Conservation (phyloP, 1,140 invertebrate species). For the Bilobella aurantiaca region DNA sequence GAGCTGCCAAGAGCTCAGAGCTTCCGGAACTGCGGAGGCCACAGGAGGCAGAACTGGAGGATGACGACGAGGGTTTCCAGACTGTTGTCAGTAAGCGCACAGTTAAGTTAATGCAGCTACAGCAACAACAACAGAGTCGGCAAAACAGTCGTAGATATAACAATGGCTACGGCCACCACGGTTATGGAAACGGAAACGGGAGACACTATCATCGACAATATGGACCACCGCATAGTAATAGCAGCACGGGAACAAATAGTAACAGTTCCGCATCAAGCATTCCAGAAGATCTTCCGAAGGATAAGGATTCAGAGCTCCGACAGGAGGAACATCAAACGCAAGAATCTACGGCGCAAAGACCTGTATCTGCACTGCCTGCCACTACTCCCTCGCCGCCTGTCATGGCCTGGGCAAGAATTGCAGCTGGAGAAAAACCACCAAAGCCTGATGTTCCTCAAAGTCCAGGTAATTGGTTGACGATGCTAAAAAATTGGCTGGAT, state of each 20-base stretch:
- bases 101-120: background rate
- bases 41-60: background rate
- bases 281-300: conserved; percentile 1
- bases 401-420: background rate
- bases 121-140: background rate
- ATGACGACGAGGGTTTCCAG: background rate
- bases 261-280: conserved; percentile 4
- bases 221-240: conserved; percentile 5
- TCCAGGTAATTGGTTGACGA: background rate
- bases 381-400: background rate
- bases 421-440: conserved; percentile 2
- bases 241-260: background rate
- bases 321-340: background rate
- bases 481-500: no score
- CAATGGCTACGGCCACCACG: background rate
- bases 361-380: background rate
- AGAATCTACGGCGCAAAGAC: background rate
- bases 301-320: background rate
- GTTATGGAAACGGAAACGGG: background rate
- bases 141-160: background rate
- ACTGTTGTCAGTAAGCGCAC: conserved; percentile 4
- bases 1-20: background rate
- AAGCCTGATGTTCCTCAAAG: background rate
- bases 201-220: conserved; percentile 1
- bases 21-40: background rate